phyloP scores from a whole-genome alignment of 2,888 invertebrate genomes.

The Pediacus dermestoides region DNA sequence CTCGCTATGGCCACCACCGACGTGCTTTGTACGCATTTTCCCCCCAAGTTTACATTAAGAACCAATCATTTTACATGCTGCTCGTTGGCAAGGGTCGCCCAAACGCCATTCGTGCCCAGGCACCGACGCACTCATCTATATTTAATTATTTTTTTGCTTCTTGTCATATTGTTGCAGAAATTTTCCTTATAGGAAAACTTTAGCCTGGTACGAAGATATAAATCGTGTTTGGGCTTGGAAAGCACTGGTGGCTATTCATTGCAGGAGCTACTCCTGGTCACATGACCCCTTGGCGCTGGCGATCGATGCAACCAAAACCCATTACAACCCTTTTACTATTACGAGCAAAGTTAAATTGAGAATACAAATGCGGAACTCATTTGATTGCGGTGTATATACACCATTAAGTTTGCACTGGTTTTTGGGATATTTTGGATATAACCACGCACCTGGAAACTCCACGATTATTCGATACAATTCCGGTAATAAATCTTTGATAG shows the following conservation, averaged over 20 bases:
- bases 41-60: neutral
- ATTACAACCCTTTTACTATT: constrained; percentile 27
- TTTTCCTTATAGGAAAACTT: neutral
- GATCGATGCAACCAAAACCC: constrained; percentile 26
- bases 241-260: no score
- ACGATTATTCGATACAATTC: no score
- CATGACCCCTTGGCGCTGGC: constrained; percentile 14
- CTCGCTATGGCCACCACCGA: constrained; percentile 5
- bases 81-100: neutral
- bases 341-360: constrained; percentile 26
- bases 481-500: no score
- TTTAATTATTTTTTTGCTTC: neutral
- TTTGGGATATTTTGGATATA: no score
- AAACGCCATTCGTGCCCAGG: neutral
- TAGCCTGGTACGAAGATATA: constrained; percentile 2
- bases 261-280: constrained; percentile 18
- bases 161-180: neutral
- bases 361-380: constrained; percentile 29
- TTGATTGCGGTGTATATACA: constrained; percentile 26
- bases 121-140: neutral
- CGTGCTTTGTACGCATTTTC: constrained; percentile 6
- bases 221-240: no score
- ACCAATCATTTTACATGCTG: constrained; percentile 5
- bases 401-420: constrained; percentile 17
- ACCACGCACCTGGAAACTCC: no score